Evolutionary conservation across 2,113 vertebrate species (phyloP).

Genomic region (Paramormyrops kingsleyae): DNA sequence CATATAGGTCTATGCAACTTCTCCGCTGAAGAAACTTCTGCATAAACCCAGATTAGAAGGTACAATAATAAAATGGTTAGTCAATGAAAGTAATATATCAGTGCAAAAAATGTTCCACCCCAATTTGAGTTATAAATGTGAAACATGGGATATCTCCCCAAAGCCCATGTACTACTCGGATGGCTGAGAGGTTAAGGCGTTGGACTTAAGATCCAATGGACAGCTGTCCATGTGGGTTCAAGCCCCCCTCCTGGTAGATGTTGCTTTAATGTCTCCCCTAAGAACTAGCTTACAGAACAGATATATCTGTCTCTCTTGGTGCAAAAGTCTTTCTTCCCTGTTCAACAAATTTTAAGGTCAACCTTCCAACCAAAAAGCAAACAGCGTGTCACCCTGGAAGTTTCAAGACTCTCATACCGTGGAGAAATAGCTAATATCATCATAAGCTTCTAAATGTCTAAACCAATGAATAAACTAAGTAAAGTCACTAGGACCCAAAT

Average conservation of each 20-base stretch:
- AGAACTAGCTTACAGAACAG: not conserved
- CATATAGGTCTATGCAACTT: not conserved
- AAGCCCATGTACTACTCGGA: not conserved
- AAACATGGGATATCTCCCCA: not conserved
- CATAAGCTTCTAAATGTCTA: not conserved
- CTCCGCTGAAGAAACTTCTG: not conserved
- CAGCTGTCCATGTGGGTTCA: not conserved
- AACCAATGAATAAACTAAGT: not conserved
- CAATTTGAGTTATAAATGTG: not conserved
- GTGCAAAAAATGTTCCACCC: no score
- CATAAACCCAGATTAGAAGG: not conserved
- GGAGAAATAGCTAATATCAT: not conserved
- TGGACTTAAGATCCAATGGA: not conserved
- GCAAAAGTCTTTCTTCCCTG: not conserved
- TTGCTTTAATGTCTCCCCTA: not conserved
- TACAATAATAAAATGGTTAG: not conserved
- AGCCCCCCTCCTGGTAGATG: slow-evolving; percentile 18
- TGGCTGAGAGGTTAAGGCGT: not conserved
- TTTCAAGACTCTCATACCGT: not conserved
- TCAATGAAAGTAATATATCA: not conserved
- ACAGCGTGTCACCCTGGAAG: not conserved
- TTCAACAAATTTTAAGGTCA: not conserved
- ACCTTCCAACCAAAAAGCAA: not conserved
- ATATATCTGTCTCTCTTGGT: not conserved
- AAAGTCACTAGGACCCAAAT: not conserved